These are phyloP conservation scores for Corythaixoides concolor DNA, from an alignment of 2,113 vertebrate genomes.

Conservation along the genomic window DNA sequence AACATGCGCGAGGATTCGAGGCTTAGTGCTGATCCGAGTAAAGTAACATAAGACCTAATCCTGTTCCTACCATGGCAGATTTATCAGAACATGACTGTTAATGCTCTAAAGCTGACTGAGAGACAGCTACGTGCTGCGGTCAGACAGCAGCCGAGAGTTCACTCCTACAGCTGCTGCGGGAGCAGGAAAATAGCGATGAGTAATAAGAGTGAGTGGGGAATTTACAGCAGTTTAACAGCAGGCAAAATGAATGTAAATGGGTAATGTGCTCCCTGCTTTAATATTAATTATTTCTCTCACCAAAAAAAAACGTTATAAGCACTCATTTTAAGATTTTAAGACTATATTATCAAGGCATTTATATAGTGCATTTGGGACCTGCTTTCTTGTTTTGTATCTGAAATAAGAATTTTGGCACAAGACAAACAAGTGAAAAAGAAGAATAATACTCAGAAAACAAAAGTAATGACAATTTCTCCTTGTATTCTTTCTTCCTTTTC, in stretches of 20 bases:
- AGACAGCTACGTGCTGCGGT: not conserved
- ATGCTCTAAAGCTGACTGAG: constrained; percentile 33
- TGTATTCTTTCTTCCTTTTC: not conserved
- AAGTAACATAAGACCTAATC: constrained; percentile 33
- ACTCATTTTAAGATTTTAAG: not conserved
- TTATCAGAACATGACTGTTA: constrained; percentile 43
- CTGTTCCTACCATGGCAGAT: constrained; percentile 16
- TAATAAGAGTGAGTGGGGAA: constrained; percentile 11
- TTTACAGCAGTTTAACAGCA: constrained; percentile 18
- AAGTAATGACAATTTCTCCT: not conserved
- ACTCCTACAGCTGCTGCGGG: not conserved
- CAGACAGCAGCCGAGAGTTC: constrained; percentile 21
- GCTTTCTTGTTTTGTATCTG: not conserved
- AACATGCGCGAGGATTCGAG: not conserved
- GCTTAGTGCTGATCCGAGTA: constrained; percentile 51
- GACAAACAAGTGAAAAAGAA: not conserved
- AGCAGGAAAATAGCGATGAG: constrained; percentile 12
- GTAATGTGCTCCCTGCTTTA: constrained; percentile 5
- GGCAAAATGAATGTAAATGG: constrained; percentile 15
- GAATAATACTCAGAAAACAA: not conserved
- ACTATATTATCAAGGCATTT: not conserved
- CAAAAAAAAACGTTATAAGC: not conserved
- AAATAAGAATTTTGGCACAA: not conserved
- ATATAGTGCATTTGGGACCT: not conserved
- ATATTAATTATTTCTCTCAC: constrained; percentile 40